A percentile compares a stretch with the other conserved stretches of the same genome.
These are phyloP conservation scores for Pseudochirops cupreus DNA, from an alignment of 2,797 vertebrate genomes.

Conservation along the genomic window DNA sequence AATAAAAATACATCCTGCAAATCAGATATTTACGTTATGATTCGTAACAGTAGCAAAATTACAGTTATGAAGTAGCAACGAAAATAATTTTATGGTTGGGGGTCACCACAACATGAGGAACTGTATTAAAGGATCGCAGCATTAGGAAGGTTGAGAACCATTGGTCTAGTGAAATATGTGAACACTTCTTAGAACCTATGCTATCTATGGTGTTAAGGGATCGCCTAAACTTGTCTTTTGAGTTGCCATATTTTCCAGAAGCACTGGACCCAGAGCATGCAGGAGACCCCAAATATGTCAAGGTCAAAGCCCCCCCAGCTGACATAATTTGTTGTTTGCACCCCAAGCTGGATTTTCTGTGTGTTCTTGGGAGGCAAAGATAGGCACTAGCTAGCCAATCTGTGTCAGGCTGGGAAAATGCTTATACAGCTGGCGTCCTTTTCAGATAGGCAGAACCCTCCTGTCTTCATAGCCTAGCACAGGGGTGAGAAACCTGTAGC, in stretches of 20 bases:
- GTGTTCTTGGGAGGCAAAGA: background rate
- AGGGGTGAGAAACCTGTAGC: too few relatives aligned
- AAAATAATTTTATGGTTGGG: too few relatives aligned
- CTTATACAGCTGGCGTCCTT: background rate
- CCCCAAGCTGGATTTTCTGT: background rate
- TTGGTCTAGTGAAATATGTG: background rate
- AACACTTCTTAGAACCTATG: background rate
- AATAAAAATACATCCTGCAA: too few relatives aligned
- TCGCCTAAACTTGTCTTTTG: background rate
- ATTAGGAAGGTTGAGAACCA: too few relatives aligned
- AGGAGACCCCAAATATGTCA: background rate
- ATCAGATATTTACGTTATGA: too few relatives aligned
- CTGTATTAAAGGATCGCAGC: too few relatives aligned
- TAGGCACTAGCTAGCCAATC: background rate
- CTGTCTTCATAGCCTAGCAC: background rate
- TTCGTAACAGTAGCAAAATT: too few relatives aligned
- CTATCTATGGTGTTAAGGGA: background rate
- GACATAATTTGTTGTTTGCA: background rate
- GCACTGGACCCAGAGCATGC: background rate
- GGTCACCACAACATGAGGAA: too few relatives aligned
- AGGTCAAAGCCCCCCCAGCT: background rate
- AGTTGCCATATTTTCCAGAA: background rate
- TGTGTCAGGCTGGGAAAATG: background rate
- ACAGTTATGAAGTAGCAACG: too few relatives aligned
- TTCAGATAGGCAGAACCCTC: background rate